Percentiles rank a stretch among this genome's conserved stretches.
These are phyloP conservation scores for Eubucco bourcierii DNA, from an alignment of 2,113 vertebrate species.

Conservation along the genomic window DNA sequence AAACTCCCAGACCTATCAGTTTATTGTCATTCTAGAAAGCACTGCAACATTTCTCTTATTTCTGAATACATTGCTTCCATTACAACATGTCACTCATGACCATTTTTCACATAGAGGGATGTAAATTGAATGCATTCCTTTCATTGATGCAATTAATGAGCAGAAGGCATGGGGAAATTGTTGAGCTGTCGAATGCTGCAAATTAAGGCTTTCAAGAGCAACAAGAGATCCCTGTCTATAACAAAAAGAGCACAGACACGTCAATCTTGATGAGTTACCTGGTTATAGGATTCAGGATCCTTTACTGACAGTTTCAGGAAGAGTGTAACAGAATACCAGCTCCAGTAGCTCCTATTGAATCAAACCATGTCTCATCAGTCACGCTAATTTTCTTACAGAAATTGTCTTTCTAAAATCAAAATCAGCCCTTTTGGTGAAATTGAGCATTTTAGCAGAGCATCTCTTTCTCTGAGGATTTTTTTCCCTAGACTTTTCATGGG, in stretches of 20 bases:
- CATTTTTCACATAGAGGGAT: background rate
- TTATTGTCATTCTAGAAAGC: constrained; percentile 22
- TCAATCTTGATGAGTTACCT: constrained; percentile 13
- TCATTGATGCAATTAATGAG: constrained; percentile 10
- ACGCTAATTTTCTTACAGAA: constrained; percentile 17
- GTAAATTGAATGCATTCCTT: constrained; percentile 32
- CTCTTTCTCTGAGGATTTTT: background rate
- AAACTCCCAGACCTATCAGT: background rate
- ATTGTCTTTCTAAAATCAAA: background rate
- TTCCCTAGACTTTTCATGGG: background rate
- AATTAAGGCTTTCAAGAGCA: constrained; percentile 34
- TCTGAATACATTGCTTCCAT: background rate
- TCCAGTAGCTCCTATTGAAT: background rate
- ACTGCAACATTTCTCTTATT: constrained; percentile 7
- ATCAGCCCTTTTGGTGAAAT: constrained; percentile 16
- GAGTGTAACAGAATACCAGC: background rate
- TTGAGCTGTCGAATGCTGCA: constrained; percentile 16
- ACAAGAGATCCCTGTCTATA: background rate
- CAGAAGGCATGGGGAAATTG: background rate
- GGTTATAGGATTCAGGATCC: background rate
- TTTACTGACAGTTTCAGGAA: constrained; percentile 16
- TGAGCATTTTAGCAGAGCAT: background rate
- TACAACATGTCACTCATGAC: background rate
- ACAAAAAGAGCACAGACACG: background rate
- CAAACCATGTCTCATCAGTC: background rate